Base-by-base conservation (phyloP, 2,888 invertebrate genomes). In the Eledone cirrhosa region DNA sequence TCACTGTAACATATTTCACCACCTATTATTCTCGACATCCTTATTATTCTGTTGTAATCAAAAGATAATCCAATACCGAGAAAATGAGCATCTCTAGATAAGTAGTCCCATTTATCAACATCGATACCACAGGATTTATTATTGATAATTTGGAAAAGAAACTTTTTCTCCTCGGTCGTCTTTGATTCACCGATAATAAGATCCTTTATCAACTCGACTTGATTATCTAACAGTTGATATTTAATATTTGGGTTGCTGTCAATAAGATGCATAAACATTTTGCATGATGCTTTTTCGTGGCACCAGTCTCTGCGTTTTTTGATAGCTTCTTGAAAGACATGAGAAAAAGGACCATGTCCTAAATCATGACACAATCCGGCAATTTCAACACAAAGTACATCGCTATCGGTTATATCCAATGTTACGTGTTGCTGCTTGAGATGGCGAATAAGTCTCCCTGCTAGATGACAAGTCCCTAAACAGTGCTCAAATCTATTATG, bases 71-170 rank as follows among this genome's bases (percentile, higher is more conserved):
- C 87, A 5, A 92, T 88, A 29, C 92, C 92, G 24, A 92, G 85
- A 82, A 90, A 89, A 78, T 91, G 89, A 67, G 91, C 91, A 86
- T 94, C 94, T 31, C 94, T 91, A 29, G 92, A 89, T 75, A 94
- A 90, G 86, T 94, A 94, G 85, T 94, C 94, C 92, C 93, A 93
- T 86, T 94, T 94, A 86, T 94, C 94, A 0, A 94, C 94, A 87
- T 94, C 94, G 29, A 94, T 90, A 14, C 92, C 93, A 82, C 92
- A 93, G 53, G 90, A 88, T 80, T 92, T 92, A 87, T 94, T 94
- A 76, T 92, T 91, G 0, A 94, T 92, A 82, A 94, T 92, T 92
- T 93, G 83, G 22, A 77, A 48, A 69, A 48, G 87, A 86, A 92
- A 93, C 22, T 89, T 85, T 83, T 92, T 92, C 24, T 88, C 86